Evolutionary conservation across 2,113 vertebrate genomes (phyloP).

Genomic region (Oophaga pumilio): DNA sequence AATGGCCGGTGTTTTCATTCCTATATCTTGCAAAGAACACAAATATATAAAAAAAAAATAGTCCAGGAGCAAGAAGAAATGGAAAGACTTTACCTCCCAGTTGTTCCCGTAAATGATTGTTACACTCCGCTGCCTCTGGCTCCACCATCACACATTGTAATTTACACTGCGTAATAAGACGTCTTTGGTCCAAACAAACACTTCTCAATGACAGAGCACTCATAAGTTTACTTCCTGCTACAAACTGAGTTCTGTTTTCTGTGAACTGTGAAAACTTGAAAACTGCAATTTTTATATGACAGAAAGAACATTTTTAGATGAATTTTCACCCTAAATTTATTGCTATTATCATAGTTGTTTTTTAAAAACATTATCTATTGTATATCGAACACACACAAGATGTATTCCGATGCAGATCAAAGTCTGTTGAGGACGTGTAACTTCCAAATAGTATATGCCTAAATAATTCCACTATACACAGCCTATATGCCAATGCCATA

Average conservation of each 20-base stretch:
- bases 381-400: too few species aligned
- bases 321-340: not conserved
- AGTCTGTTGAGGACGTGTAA: too few species aligned
- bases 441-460: not conserved
- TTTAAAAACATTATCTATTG: too few species aligned
- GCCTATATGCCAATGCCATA: not conserved
- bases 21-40: not conserved
- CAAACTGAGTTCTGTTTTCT: not conserved
- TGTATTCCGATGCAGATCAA: too few species aligned
- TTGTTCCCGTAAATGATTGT: conserved; percentile 4
- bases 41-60: not conserved
- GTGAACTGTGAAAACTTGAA: not conserved
- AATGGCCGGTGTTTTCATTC: not conserved
- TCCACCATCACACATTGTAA: not conserved
- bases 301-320: not conserved
- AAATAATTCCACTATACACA: not conserved
- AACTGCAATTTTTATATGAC: not conserved
- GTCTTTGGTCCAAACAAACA: not conserved
- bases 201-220: conserved; percentile 19
- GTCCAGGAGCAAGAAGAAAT: not conserved
- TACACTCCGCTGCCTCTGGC: conserved; percentile 20
- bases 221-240: not conserved
- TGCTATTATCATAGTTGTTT: not conserved
- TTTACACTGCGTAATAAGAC: not conserved
- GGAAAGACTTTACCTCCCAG: not conserved